Conservation (phyloP, 2,888 invertebrate species). For the Hoplodrina ambigua region DNA sequence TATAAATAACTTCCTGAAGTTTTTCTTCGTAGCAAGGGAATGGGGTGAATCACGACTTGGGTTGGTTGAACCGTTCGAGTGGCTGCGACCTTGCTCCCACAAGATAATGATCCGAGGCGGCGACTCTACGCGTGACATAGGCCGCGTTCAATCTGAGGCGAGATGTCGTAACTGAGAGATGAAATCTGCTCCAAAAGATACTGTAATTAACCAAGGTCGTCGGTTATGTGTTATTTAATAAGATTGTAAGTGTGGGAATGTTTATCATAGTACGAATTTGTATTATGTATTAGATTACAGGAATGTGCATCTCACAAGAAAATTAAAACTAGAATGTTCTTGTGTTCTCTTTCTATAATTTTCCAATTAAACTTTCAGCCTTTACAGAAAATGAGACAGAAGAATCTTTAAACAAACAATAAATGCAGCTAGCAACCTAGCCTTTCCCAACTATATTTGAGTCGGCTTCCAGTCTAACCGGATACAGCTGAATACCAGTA, state of each 20-base stretch:
- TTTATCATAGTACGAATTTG: neutral
- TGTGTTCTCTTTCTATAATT: too few relatives aligned
- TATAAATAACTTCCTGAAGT: conserved; percentile 41
- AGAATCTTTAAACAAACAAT: neutral
- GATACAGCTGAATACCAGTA: too few relatives aligned
- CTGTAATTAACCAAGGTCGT: conserved; percentile 46
- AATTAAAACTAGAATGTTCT: too few relatives aligned
- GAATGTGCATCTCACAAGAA: neutral
- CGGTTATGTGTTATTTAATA: conserved; percentile 45
- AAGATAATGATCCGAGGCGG: conserved; percentile 67
- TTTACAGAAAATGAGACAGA: neutral
- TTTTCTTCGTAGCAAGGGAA: conserved; percentile 34
- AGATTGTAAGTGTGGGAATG: conserved; percentile 32
- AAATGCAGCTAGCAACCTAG: neutral
- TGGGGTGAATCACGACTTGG: conserved; percentile 53
- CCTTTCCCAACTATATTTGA: too few relatives aligned
- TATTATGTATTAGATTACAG: too few relatives aligned
- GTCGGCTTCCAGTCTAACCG: too few relatives aligned
- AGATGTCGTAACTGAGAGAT: conserved; percentile 40
- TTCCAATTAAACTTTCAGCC: too few relatives aligned
- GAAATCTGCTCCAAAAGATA: conserved; percentile 44
- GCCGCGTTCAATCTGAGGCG: conserved; percentile 50
- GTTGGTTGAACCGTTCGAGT: conserved; percentile 54
- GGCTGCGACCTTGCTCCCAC: conserved; percentile 67
- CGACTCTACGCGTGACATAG: conserved; percentile 61